Evolutionary conservation across 1,140 invertebrate genomes (phyloP).

Genomic region (Drosophila pandora): DNA sequence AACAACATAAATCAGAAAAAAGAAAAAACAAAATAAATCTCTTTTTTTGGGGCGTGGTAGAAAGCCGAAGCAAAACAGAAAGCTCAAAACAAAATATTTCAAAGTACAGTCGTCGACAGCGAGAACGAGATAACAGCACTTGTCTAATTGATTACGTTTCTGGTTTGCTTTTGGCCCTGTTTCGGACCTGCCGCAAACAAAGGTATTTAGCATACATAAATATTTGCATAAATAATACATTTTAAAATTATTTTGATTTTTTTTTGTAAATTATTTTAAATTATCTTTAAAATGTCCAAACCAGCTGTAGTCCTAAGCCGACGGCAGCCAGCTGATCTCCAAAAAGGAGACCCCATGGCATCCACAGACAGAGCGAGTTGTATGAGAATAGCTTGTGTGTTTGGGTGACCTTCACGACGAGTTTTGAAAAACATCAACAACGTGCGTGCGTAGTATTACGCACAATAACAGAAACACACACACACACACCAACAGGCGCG

Average conservation of each 20-base stretch:
- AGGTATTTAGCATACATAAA: not conserved
- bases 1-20: conserved; percentile 40
- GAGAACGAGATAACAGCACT: conserved; percentile 39
- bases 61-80: conserved; percentile 72
- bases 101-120: conserved; percentile 64
- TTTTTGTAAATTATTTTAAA: not conserved
- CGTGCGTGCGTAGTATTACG: conserved; percentile 59
- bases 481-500: conserved; percentile 3
- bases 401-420: conserved; percentile 71
- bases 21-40: conserved; percentile 1
- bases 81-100: conserved; percentile 52
- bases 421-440: conserved; percentile 71
- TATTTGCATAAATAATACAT: not conserved
- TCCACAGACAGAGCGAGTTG: not conserved
- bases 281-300: not conserved
- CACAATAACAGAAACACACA: conserved; percentile 36
- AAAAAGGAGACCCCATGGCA: too few relatives aligned
- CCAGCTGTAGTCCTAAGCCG: too few relatives aligned
- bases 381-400: conserved; percentile 14
- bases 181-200: conserved; percentile 48
- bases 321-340: not conserved
- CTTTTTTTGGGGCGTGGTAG: conserved; percentile 49
- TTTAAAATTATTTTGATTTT: not conserved
- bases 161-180: conserved; percentile 18
- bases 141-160: conserved; percentile 40